phyloP scores from a whole-genome alignment of 2,888 invertebrate genomes.

The Formica aserva region DNA sequence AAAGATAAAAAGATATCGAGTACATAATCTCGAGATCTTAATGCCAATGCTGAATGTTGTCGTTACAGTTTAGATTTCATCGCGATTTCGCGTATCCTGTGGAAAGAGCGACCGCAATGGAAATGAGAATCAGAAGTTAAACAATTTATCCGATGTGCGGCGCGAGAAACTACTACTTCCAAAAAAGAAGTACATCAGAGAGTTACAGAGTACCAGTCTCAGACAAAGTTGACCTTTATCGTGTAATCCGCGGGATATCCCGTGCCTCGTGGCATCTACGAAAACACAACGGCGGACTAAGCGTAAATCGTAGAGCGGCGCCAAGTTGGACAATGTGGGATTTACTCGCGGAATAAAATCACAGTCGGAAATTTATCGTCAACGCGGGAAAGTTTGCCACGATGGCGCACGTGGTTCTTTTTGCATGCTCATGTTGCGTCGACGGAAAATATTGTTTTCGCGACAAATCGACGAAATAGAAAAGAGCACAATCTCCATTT shows the following conservation, averaged over 20 bases:
- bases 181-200: slow-evolving; percentile 16
- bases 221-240: slow-evolving; percentile 11
- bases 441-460: slow-evolving; percentile 24
- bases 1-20: not conserved
- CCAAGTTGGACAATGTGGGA: slow-evolving; percentile 1
- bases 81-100: slow-evolving; percentile 38
- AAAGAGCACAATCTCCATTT: not conserved
- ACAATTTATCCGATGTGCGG: slow-evolving; percentile 48
- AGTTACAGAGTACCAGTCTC: not conserved
- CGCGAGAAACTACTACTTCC: not conserved
- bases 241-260: slow-evolving; percentile 10
- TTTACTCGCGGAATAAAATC: slow-evolving; percentile 39
- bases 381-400: slow-evolving; percentile 22
- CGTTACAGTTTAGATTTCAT: slow-evolving; percentile 70
- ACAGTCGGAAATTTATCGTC: slow-evolving; percentile 25
- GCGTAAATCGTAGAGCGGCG: slow-evolving; percentile 2
- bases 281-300: slow-evolving; percentile 5
- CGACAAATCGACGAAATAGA: slow-evolving; percentile 13
- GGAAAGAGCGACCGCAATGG: slow-evolving; percentile 35
- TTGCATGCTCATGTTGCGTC: not conserved
- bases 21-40: slow-evolving; percentile 59
- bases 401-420: not conserved
- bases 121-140: slow-evolving; percentile 39
- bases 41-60: slow-evolving; percentile 68
- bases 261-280: not conserved